These are phyloP conservation scores for Acanthaster planci DNA, from an alignment of 35 echinoderm and acorn worm species.

Conservation along the genomic window DNA sequence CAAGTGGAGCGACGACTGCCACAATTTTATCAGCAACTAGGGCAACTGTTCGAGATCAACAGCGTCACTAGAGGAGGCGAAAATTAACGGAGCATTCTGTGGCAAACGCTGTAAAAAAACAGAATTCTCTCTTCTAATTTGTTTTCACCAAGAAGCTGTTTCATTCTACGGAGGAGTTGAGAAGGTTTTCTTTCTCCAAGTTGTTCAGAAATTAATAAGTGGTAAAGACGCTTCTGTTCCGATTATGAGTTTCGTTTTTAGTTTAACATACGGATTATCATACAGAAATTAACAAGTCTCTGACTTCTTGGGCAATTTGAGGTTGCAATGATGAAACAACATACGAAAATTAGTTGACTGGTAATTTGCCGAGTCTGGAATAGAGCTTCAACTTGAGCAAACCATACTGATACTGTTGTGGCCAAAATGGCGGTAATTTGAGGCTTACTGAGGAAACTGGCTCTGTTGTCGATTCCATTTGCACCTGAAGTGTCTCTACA, in stretches of 20 bases:
- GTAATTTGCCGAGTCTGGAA: constrained; percentile 49
- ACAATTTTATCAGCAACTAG: constrained; percentile 24
- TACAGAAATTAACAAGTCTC: constrained; percentile 52
- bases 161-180: constrained; percentile 52
- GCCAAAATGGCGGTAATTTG: constrained; percentile 66
- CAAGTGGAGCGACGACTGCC: neutral
- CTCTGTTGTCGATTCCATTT: neutral
- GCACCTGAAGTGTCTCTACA: neutral
- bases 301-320: constrained; percentile 52
- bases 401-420: constrained; percentile 43
- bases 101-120: constrained; percentile 57
- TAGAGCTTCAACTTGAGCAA: constrained; percentile 63
- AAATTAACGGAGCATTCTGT: constrained; percentile 45
- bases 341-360: constrained; percentile 31
- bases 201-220: constrained; percentile 47
- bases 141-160: constrained; percentile 48
- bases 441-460: constrained; percentile 17
- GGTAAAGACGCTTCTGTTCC: constrained; percentile 45
- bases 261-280: constrained; percentile 21
- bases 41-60: neutral
- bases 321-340: constrained; percentile 56
- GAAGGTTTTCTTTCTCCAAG: constrained; percentile 53
- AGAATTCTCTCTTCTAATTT: constrained; percentile 49
- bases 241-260: constrained; percentile 38
- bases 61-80: constrained; percentile 39